Conservation (phyloP, 2,797 vertebrate genomes). For the Crax fasciolata region DNA sequence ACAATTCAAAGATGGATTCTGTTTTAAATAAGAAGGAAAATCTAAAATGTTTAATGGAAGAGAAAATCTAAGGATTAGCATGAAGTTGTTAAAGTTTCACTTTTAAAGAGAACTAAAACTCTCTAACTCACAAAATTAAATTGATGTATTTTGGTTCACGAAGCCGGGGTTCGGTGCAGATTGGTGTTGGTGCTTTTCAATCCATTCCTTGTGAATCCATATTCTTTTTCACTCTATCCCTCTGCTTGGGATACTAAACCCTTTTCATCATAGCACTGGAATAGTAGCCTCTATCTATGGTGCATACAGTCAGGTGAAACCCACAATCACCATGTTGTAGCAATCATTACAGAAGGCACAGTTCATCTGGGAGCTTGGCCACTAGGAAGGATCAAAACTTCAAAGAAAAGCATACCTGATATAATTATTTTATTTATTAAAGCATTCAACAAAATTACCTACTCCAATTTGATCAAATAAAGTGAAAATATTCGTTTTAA, state of each 20-base stretch:
- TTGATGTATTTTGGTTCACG: neutral
- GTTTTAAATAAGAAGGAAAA: neutral
- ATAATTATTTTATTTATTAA: neutral
- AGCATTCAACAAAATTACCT: neutral
- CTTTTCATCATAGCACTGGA: accelerated
- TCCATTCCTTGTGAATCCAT: neutral
- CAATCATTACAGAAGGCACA: neutral
- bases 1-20: neutral
- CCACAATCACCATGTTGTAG: neutral
- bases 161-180: neutral
- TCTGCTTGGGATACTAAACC: neutral
- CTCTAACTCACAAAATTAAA: neutral
- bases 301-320: neutral
- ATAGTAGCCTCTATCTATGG: accelerated
- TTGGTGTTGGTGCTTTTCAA: neutral
- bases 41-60: neutral
- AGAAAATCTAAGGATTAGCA: neutral
- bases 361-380: neutral
- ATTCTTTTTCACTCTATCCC: neutral
- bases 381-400: neutral
- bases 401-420: neutral
- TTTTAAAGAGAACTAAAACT: neutral
- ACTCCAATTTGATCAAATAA: neutral
- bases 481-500: neutral
- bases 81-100: neutral